Base-by-base conservation (phyloP, 2,888 invertebrate genomes). In the Chymomyza procnemis region DNA sequence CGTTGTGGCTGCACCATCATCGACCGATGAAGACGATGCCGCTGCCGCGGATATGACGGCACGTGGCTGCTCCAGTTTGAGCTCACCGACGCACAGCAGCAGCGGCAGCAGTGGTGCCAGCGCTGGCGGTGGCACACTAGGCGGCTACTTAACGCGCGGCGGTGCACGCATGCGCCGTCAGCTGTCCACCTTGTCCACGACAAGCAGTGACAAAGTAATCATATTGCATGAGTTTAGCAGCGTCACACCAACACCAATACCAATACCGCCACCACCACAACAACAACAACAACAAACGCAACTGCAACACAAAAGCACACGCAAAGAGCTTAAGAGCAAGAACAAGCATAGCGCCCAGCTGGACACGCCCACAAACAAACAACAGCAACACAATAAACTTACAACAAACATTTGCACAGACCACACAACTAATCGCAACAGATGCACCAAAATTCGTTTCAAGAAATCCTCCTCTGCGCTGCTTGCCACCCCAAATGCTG, bases 191-290 rank as follows among this genome's bases (percentile, higher is more conserved):
- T 66, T 84, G 61, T 86, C 89, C 46, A 76, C 74, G 56, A 74
- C 79, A 63, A 82, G 72, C 73, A 81, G 85, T 76, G 89, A 89
- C 69, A 89, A 89, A 88, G 89, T 89, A 89, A 89, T 88, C 76
- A 88, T 87, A 72, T 72, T 86, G 78, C 83, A 78, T 80, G 86
- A 85, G 59, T 60, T 50, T 50, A 65, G 48, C 48, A 59, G 34
- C 47, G 58, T 5, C 58, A 66, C 47, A 61, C 56, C 66, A 60
- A 48, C 67, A 56, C 56, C 67, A 60, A 62, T 70, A 66, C 71
- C 54, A 48, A 64, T n/a, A n/a, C n/a, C n/a, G n/a, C n/a, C n/a
- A n/a, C n/a, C n/a, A n/a, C n/a, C n/a, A 61, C 56, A 72, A 62
- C 66, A 60, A 48, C 67, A 56, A 59, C 67, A 60, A 62, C 71